Conservation (phyloP, 2,113 vertebrate genomes). For the Lepisosteus oculatus region DNA sequence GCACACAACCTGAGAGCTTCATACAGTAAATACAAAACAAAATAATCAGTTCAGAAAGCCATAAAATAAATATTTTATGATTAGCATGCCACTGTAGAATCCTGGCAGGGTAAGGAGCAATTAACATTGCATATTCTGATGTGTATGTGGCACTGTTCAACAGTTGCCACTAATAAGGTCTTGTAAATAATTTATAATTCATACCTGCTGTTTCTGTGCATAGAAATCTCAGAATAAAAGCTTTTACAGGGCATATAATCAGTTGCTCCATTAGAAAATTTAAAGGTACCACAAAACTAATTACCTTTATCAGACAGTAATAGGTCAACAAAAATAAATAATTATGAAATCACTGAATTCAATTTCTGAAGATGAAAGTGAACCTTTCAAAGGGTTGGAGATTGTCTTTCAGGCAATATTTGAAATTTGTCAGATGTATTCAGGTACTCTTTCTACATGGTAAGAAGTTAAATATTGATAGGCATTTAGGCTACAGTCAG, state of each 20-base stretch:
- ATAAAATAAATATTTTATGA: neutral
- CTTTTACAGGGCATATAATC: neutral
- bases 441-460: slow-evolving; percentile 4
- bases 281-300: neutral
- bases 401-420: slow-evolving; percentile 13
- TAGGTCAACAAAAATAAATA: neutral
- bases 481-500: neutral
- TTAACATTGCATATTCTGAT: neutral
- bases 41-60: neutral
- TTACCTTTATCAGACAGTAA: slow-evolving; percentile 2
- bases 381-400: neutral
- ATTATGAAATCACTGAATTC: neutral
- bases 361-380: slow-evolving; percentile 2
- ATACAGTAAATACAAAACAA: too few species aligned
- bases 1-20: too few species aligned
- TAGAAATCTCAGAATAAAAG: neutral
- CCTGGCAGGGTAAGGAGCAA: neutral
- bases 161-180: neutral
- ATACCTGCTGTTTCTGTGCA: neutral
- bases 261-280: neutral
- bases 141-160: neutral
- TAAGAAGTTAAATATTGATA: slow-evolving; percentile 7
- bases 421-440: neutral
- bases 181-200: slow-evolving; percentile 5
- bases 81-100: neutral